Percentiles rank a stretch among this genome's conserved stretches.
Evolutionary conservation across 2,113 vertebrate species (phyloP).

Genomic region (Syrrhaptes paradoxus): DNA sequence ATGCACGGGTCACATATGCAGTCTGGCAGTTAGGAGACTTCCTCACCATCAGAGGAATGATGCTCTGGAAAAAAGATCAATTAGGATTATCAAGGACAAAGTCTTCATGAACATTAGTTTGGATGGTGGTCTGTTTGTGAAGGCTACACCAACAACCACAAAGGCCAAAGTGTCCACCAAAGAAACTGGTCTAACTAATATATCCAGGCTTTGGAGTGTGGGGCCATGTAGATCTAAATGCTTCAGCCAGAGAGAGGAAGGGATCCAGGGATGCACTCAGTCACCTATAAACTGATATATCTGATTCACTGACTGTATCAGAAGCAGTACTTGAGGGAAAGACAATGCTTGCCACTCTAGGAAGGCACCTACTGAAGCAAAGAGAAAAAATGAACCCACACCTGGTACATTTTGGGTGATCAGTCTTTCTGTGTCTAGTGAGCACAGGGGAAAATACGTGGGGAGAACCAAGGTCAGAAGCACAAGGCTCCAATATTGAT

Average conservation of each 20-base stretch:
- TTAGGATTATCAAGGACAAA: background rate
- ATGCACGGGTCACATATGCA: background rate
- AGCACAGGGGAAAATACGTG: background rate
- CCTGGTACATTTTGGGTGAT: background rate
- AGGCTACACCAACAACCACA: background rate
- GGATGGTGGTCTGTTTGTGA: background rate
- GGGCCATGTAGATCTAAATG: too few relatives aligned
- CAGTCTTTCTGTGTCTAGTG: background rate
- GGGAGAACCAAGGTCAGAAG: background rate
- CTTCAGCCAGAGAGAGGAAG: background rate
- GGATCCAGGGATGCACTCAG: background rate
- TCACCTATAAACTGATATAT: background rate
- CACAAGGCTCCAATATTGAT: background rate
- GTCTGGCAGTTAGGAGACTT: background rate
- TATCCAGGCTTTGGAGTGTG: background rate
- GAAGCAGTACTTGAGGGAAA: background rate
- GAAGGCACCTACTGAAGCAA: background rate
- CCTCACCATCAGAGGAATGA: background rate
- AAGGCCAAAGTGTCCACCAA: background rate
- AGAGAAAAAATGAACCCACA: background rate
- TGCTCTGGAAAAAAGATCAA: background rate
- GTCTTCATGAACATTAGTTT: background rate
- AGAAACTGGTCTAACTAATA: background rate
- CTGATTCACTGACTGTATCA: background rate
- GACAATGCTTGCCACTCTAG: background rate